Evolutionary conservation across 2,113 vertebrate species (phyloP).

Genomic region (Antennarius striatus): DNA sequence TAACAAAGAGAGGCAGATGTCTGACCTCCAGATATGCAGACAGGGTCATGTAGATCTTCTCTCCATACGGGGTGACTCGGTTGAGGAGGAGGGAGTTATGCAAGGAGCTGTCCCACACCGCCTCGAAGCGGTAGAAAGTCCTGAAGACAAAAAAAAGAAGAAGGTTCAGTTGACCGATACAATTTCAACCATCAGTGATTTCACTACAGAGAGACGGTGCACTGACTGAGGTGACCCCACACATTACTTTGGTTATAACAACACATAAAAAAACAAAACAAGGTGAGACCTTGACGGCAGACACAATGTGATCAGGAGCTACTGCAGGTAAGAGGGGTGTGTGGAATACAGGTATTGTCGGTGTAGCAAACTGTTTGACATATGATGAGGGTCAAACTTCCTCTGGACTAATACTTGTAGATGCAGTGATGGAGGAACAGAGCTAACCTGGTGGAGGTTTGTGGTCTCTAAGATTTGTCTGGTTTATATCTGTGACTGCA

Average conservation of each 20-base stretch:
- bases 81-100: constrained; percentile 98
- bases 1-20: neutral
- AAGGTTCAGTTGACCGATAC: neutral
- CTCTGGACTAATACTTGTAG: too few relatives aligned
- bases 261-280: constrained; percentile 39
- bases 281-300: constrained; percentile 38
- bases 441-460: too few relatives aligned
- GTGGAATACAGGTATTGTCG: too few relatives aligned
- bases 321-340: neutral
- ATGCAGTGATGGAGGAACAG: too few relatives aligned
- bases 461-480: too few relatives aligned
- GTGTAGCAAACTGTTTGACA: too few relatives aligned
- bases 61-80: constrained; percentile 93
- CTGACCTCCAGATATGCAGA: constrained; percentile 97
- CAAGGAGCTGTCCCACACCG: constrained; percentile 97
- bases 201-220: neutral
- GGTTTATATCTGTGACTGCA: too few relatives aligned
- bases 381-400: too few relatives aligned
- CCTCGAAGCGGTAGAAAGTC: constrained; percentile 97
- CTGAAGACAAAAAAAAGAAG: constrained; percentile 67
- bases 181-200: neutral
- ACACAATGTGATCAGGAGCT: constrained; percentile 18
- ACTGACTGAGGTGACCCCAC: constrained; percentile 27
- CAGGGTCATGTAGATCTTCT: constrained; percentile 98
- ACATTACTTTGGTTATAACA: constrained; percentile 8